These are phyloP conservation scores for Scaptomyza caliginosa DNA, from an alignment of 2,888 invertebrate genomes.

Conservation along the genomic window DNA sequence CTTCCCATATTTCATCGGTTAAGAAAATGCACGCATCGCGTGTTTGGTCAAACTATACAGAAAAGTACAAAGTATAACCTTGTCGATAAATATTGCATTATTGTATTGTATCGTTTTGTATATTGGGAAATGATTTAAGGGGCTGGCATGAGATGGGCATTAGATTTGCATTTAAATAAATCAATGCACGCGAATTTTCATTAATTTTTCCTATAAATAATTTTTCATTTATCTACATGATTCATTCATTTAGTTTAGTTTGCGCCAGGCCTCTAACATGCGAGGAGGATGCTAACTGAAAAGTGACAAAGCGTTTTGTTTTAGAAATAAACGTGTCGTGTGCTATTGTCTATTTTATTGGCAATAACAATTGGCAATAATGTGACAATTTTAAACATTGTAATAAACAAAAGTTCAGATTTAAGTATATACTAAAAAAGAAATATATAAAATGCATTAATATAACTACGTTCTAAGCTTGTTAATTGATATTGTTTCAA, in stretches of 20 bases:
- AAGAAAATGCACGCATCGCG: conserved; percentile 33
- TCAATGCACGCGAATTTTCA: not conserved
- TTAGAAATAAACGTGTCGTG: not conserved
- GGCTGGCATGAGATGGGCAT: conserved; percentile 1
- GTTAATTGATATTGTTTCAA: not conserved
- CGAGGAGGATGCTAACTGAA: conserved; percentile 9
- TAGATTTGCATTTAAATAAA: conserved; percentile 1
- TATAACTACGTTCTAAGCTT: not conserved
- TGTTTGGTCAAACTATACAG: conserved; percentile 6
- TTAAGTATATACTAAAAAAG: not conserved
- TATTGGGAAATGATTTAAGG: not conserved
- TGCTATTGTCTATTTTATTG: not conserved
- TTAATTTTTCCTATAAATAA: not conserved
- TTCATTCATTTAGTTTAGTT: not conserved
- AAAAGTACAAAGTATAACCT: conserved; percentile 9
- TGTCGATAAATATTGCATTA: conserved; percentile 4
- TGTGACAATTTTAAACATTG: conserved; percentile 7
- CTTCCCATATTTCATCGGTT: conserved; percentile 18
- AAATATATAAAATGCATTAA: not conserved
- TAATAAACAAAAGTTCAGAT: not conserved
- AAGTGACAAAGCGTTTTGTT: conserved; percentile 6
- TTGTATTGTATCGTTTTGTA: no score
- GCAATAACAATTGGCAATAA: conserved; percentile 3
- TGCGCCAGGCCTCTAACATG: not conserved
- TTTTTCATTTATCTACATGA: not conserved